A percentile compares a stretch with the other conserved stretches of the same genome.
These are phyloP conservation scores for Telenomus remus DNA, from an alignment of 1,140 invertebrate genomes.

Conservation along the genomic window DNA sequence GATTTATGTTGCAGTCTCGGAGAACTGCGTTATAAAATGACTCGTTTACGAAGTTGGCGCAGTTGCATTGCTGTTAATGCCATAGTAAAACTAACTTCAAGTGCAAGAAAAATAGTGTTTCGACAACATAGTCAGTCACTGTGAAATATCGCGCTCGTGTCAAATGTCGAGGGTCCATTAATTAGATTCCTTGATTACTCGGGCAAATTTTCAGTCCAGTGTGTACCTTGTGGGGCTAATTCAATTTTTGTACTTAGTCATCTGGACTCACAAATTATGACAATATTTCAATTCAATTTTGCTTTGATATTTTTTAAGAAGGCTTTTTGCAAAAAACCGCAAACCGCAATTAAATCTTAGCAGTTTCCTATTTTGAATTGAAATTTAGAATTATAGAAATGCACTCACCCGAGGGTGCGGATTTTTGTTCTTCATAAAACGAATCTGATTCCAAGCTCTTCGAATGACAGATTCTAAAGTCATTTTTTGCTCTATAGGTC, in stretches of 20 bases:
- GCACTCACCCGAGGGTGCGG: no score
- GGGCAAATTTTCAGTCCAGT: constrained; percentile 5
- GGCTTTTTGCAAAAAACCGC: no score
- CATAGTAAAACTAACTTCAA: constrained; percentile 21
- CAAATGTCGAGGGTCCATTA: constrained; percentile 12
- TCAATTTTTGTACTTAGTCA: constrained; percentile 1
- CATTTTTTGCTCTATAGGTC: no score
- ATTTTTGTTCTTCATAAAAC: no score
- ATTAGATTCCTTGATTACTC: constrained; percentile 11
- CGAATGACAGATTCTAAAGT: no score
- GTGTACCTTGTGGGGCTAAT: not conserved
- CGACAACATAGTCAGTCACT: constrained; percentile 11
- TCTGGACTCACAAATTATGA: not conserved
- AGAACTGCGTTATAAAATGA: constrained; percentile 18
- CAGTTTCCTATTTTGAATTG: no score
- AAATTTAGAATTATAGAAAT: no score
- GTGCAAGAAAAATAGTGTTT: constrained; percentile 19
- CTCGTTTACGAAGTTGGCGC: constrained; percentile 16
- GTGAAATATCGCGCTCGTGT: constrained; percentile 4
- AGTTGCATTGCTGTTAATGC: constrained; percentile 24
- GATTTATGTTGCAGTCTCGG: constrained; percentile 40
- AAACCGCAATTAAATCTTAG: no score
- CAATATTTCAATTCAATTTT: no score
- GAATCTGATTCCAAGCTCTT: no score
- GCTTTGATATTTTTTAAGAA: no score